Evolutionary conservation across 37 sponge, comb jelly and placozoan genomes (phyloP), one percentile per base, ranked within the genome.

Genomic region (Geodia barretti): DNA sequence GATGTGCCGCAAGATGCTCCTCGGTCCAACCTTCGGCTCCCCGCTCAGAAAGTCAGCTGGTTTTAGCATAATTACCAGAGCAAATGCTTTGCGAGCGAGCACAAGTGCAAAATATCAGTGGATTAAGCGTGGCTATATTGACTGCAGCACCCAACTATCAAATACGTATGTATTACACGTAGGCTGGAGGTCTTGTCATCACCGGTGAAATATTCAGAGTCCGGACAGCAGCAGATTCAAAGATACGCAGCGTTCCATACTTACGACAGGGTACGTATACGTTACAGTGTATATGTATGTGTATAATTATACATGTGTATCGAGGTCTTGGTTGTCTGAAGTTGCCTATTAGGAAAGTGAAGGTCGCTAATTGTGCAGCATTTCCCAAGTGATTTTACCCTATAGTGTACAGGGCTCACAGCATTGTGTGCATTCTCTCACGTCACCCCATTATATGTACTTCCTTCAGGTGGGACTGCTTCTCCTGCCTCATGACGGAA

Each of bases 401-500:
- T n/a, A n/a, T n/a, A n/a, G n/a, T n/a, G n/a, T n/a, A n/a, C n/a
- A n/a, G n/a, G n/a, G n/a, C n/a, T n/a, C n/a, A n/a, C n/a, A n/a
- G n/a, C n/a, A n/a, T n/a, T n/a, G n/a, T n/a, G n/a, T n/a, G n/a
- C n/a, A n/a, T n/a, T n/a, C n/a, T n/a, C n/a, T n/a, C n/a, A n/a
- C n/a, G n/a, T n/a, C n/a, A n/a, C n/a, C n/a, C n/a, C n/a, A n/a
- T n/a, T n/a, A n/a, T n/a, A n/a, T n/a, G n/a, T n/a, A 7, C 54
- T 47, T 47, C 11, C 7, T 84, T 24, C 67, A 93, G 94, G 83
- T 98, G 59, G 99, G 99, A 0, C 63, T 98, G 73, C 81, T 89
- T 33, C 40, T 95, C 0, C 70, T 98, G 31, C 97, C 99, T 28
- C 88, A 96, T 70, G 95, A 96, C 74, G 99, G 99, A 23, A 98